phyloP scores from a whole-genome alignment of 1,140 invertebrate species.

The Drosophila ficusphila region DNA sequence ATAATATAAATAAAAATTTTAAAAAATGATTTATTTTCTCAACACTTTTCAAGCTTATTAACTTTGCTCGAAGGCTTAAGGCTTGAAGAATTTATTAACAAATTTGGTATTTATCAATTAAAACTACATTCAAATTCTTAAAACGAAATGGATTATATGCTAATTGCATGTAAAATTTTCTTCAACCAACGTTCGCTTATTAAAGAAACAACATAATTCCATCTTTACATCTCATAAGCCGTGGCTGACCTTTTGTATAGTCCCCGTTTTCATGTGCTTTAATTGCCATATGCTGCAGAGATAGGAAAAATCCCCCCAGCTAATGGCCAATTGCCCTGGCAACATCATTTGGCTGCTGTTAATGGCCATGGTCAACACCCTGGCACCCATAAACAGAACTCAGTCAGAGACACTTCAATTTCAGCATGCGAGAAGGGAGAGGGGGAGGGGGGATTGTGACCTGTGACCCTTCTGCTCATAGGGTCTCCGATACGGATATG shows the following conservation, averaged over 20 bases:
- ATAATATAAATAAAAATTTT: too few species aligned
- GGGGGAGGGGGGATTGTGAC: not conserved
- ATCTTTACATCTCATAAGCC: constrained; percentile 11
- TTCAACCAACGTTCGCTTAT: not conserved
- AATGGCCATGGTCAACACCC: constrained; percentile 30
- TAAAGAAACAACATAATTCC: constrained; percentile 2
- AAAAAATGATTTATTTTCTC: too few species aligned
- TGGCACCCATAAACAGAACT: constrained; percentile 4
- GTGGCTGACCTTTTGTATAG: not conserved
- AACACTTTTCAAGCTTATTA: too few species aligned
- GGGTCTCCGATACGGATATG: constrained; percentile 48
- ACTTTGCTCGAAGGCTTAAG: too few species aligned
- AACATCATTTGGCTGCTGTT: constrained; percentile 43
- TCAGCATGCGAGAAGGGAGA: not conserved
- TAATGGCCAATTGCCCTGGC: constrained; percentile 49
- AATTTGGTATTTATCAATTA: too few species aligned
- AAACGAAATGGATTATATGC: too few species aligned
- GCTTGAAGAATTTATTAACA: too few species aligned
- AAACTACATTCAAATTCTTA: too few species aligned
- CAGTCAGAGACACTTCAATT: constrained; percentile 56
- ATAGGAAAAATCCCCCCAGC: constrained; percentile 43
- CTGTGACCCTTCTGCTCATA: not conserved
- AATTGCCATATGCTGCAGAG: constrained; percentile 55
- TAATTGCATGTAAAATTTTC: too few species aligned
- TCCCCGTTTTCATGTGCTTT: constrained; percentile 7